phyloP scores from a whole-genome alignment of 2,113 vertebrate genomes.

The Gallinago undulata region DNA sequence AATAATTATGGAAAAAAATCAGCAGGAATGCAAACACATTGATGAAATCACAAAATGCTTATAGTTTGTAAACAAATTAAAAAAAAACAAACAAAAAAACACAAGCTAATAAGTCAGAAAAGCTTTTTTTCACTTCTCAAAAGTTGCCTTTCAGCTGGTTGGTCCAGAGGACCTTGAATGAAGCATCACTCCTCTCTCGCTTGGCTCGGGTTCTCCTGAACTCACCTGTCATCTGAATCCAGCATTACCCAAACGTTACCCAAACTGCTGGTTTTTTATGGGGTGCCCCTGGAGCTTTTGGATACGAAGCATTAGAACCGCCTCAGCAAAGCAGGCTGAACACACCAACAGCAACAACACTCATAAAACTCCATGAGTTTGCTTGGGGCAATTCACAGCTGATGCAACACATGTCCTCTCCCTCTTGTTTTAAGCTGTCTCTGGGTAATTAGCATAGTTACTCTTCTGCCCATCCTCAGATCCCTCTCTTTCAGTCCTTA shows the following conservation, averaged over 20 bases:
- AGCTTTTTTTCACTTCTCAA: rapidly evolving
- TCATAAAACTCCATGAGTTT: rapidly evolving
- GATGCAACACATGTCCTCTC: no score
- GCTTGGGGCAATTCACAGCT: background rate
- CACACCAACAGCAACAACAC: background rate
- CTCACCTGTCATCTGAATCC: background rate
- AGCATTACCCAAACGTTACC: background rate
- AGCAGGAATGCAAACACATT: background rate
- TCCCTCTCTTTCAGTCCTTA: background rate
- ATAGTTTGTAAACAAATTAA: background rate
- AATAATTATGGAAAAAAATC: background rate
- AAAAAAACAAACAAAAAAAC: background rate
- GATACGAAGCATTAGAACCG: rapidly evolving
- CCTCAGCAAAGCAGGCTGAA: background rate
- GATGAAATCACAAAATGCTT: background rate
- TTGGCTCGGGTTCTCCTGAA: background rate
- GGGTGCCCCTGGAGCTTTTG: background rate
- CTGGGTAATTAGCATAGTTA: background rate
- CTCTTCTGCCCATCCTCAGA: background rate
- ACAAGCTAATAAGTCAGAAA: background rate
- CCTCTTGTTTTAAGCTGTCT: background rate
- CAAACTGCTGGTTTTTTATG: background rate
- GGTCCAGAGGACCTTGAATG: background rate
- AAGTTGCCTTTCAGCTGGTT: background rate
- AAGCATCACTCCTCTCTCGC: rapidly evolving